These are phyloP conservation scores for Desmodus rotundus DNA, from an alignment of 2,113 vertebrate species.

Conservation along the genomic window DNA sequence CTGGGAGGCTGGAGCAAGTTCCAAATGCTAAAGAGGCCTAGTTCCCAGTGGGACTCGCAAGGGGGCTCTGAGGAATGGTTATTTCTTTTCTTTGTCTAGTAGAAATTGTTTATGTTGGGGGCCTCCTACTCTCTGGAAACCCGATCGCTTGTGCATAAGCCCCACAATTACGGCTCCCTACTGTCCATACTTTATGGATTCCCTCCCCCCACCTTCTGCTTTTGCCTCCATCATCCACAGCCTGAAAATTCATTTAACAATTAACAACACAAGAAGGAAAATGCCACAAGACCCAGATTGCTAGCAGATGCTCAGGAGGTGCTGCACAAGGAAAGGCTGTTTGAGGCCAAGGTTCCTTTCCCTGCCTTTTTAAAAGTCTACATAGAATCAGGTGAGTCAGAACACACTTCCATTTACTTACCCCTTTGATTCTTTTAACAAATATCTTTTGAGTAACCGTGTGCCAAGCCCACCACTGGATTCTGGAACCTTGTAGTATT, in stretches of 20 bases:
- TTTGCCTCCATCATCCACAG: slow-evolving; percentile 35
- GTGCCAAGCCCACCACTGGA: neutral
- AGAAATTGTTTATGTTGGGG: neutral
- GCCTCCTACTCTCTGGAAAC: slow-evolving; percentile 25
- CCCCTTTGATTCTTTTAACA: slow-evolving; percentile 1
- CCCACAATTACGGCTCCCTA: neutral
- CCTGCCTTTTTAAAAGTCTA: neutral
- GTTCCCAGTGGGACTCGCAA: neutral
- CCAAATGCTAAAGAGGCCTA: neutral
- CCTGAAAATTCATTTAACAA: slow-evolving; percentile 69
- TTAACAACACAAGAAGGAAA: slow-evolving; percentile 59
- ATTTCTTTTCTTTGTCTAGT: slow-evolving; percentile 12
- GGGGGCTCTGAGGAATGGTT: neutral
- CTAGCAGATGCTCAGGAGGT: slow-evolving; percentile 55
- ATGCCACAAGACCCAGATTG: slow-evolving; percentile 59
- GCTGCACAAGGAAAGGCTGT: neutral
- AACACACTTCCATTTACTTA: neutral
- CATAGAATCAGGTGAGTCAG: neutral
- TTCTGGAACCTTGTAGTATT: neutral
- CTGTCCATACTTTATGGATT: neutral
- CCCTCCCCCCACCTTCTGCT: neutral
- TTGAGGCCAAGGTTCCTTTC: neutral
- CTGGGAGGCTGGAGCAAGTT: neutral
- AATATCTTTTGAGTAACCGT: neutral
- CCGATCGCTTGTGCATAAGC: slow-evolving; percentile 1